These are phyloP conservation scores for Mayetiola destructor DNA, from an alignment of 2,888 invertebrate genomes.

Conservation along the genomic window DNA sequence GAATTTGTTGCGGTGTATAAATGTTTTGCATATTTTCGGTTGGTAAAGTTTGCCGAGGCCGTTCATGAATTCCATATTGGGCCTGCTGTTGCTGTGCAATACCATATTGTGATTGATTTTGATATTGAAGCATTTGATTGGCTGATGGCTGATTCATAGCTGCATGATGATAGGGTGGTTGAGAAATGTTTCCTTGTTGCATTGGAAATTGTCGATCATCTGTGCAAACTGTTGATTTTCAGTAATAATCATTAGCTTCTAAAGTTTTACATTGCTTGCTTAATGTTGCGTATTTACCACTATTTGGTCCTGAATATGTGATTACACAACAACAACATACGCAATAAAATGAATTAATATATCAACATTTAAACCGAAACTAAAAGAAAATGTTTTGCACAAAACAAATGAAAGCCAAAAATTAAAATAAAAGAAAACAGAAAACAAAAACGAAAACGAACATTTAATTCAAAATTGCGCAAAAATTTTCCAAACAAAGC, in stretches of 20 bases:
- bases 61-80: conserved; percentile 14
- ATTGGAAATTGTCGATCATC: conserved; percentile 34
- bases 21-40: background rate
- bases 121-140: background rate
- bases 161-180: conserved; percentile 26
- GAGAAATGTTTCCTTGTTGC: conserved; percentile 30
- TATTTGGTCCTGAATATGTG: conserved; percentile 48
- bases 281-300: conserved; percentile 85
- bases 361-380: background rate
- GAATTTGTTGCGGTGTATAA: conserved; percentile 33
- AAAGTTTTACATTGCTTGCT: conserved; percentile 93
- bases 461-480: background rate
- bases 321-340: background rate
- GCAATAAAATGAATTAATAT: background rate
- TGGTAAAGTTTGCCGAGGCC: conserved; percentile 25
- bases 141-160: conserved; percentile 24
- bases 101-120: conserved; percentile 30
- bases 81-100: conserved; percentile 18
- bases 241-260: conserved; percentile 88
- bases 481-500: background rate
- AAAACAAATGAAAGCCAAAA: background rate
- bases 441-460: background rate
- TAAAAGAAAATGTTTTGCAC: background rate
- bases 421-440: background rate
- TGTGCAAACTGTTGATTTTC: conserved; percentile 53